phyloP scores from a whole-genome alignment of 2,797 vertebrate genomes.

The Bryconaethiops microstoma region DNA sequence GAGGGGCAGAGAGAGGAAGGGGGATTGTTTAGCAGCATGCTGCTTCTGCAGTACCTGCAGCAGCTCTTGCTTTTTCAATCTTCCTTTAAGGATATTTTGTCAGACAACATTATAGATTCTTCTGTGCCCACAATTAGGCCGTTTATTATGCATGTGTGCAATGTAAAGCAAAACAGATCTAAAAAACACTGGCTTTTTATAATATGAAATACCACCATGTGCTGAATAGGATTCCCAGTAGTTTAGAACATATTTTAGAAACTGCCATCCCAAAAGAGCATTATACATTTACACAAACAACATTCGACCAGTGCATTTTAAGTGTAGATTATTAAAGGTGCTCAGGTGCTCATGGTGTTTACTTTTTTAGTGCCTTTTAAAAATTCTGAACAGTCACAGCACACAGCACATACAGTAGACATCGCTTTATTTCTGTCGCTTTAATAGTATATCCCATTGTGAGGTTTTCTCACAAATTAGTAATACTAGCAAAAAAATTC shows the following conservation, averaged over 20 bases:
- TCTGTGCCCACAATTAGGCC: neutral
- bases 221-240: neutral
- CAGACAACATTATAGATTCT: neutral
- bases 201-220: neutral
- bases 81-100: slow-evolving; percentile 18
- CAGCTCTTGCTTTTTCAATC: slow-evolving; percentile 33
- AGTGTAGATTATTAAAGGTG: neutral
- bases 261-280: neutral
- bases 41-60: slow-evolving; percentile 41
- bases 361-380: neutral
- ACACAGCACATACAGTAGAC: neutral
- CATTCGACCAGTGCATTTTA: neutral
- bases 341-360: too few species aligned
- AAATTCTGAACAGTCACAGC: neutral
- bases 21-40: slow-evolving; percentile 43
- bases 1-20: slow-evolving; percentile 22
- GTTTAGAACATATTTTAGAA: neutral
- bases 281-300: neutral
- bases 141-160: neutral
- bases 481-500: neutral
- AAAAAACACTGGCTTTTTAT: neutral
- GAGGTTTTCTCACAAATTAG: too few species aligned
- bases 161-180: neutral
- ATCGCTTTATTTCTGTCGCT: neutral
- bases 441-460: neutral